Conservation (phyloP, 2,113 vertebrate species). For the Catharus fuscescens region DNA sequence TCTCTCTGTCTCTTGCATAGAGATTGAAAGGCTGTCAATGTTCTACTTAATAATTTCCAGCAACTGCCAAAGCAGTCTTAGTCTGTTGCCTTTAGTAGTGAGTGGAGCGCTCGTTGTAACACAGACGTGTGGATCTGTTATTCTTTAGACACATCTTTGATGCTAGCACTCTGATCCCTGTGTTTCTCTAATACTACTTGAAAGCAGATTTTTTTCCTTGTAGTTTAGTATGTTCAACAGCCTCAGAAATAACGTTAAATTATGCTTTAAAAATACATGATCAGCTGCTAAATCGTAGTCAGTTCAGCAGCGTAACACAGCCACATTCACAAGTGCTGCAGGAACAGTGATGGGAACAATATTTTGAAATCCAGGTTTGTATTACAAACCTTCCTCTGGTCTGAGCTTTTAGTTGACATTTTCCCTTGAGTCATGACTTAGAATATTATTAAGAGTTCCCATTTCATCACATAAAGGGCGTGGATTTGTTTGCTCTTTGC, state of each 20-base stretch:
- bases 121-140: conserved; percentile 20
- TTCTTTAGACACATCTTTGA: conserved; percentile 54
- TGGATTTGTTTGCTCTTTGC: conserved; percentile 37
- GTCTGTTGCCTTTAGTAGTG: conserved; percentile 15
- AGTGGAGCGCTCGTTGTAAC: background rate
- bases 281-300: conserved; percentile 29
- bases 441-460: conserved; percentile 18
- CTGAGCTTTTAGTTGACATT: conserved; percentile 25
- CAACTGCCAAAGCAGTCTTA: conserved; percentile 35
- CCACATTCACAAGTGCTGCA: conserved; percentile 2
- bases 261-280: conserved; percentile 16
- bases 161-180: conserved; percentile 23
- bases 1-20: background rate
- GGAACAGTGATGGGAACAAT: conserved; percentile 18
- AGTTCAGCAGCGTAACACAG: background rate
- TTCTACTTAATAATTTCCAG: conserved; percentile 50
- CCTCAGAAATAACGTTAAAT: conserved; percentile 29
- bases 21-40: background rate
- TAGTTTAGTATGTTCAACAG: conserved; percentile 37
- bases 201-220: conserved; percentile 55
- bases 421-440: conserved; percentile 43
- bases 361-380: conserved; percentile 49
- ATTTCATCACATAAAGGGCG: conserved; percentile 16
- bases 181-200: conserved; percentile 42
- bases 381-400: conserved; percentile 57